Evolutionary conservation across 2,888 invertebrate species (phyloP).

Genomic region (Acrocyrtus sp.): DNA sequence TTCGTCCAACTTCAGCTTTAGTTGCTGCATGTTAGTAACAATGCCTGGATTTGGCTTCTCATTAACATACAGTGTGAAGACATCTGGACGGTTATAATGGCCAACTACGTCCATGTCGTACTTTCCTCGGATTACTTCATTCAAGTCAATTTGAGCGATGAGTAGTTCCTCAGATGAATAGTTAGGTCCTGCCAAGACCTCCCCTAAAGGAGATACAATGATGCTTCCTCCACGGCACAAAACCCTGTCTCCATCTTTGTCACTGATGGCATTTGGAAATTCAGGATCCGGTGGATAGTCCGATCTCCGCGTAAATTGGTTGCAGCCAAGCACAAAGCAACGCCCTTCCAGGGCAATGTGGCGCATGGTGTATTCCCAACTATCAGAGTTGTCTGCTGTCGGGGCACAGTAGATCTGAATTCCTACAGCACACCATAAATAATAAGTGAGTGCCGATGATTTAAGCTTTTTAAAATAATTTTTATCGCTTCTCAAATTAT

Average conservation of each 20-base stretch:
- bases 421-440: conserved; percentile 30
- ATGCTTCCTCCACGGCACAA: conserved; percentile 48
- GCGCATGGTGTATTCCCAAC: conserved; percentile 53
- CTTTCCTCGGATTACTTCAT: conserved; percentile 50
- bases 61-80: conserved; percentile 55
- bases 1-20: not conserved
- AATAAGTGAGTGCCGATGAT: too few species aligned
- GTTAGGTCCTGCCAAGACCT: conserved; percentile 50
- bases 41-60: conserved; percentile 32
- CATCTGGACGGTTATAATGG: conserved; percentile 52
- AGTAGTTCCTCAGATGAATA: conserved; percentile 44
- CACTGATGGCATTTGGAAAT: conserved; percentile 14
- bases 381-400: conserved; percentile 47
- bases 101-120: conserved; percentile 54
- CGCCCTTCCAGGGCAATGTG: conserved; percentile 56
- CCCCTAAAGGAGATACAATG: conserved; percentile 51
- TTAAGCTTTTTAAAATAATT: too few species aligned
- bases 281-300: conserved; percentile 39
- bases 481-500: too few species aligned
- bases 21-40: too few species aligned
- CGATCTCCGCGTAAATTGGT: conserved; percentile 37
- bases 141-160: conserved; percentile 47
- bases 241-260: conserved; percentile 27
- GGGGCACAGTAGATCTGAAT: conserved; percentile 57
- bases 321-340: conserved; percentile 52